Evolutionary conservation across 2,888 invertebrate species (phyloP).

Genomic region (Tanytarsus gracilentus): DNA sequence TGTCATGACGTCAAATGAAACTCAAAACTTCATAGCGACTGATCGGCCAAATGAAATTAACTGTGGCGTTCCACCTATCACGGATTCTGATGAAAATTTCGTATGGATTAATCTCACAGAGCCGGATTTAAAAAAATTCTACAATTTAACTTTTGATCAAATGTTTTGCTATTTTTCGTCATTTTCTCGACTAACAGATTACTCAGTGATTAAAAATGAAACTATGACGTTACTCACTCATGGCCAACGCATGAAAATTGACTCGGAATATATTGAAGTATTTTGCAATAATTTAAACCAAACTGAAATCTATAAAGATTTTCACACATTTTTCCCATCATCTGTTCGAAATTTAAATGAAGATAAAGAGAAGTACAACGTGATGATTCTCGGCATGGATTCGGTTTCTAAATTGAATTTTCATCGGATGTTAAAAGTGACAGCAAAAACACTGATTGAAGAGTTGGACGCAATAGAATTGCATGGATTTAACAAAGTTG

Average conservation of each 20-base stretch:
- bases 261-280: constrained; percentile 61
- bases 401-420: constrained; percentile 79
- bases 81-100: constrained; percentile 34
- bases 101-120: constrained; percentile 36
- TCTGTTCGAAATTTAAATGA: constrained; percentile 32
- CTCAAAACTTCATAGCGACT: constrained; percentile 9
- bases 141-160: constrained; percentile 35
- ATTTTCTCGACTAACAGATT: constrained; percentile 36
- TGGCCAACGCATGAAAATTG: constrained; percentile 38
- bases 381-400: constrained; percentile 75
- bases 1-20: constrained; percentile 18
- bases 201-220: constrained; percentile 33
- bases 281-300: constrained; percentile 48
- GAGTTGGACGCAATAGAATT: constrained; percentile 61
- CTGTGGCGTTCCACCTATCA: constrained; percentile 35
- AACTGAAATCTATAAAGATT: constrained; percentile 54
- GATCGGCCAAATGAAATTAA: constrained; percentile 31
- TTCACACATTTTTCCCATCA: constrained; percentile 55
- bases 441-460: constrained; percentile 48
- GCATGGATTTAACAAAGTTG: constrained; percentile 86
- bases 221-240: constrained; percentile 31
- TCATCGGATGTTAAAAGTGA: constrained; percentile 71
- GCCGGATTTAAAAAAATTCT: constrained; percentile 34
- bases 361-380: constrained; percentile 45
- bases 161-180: constrained; percentile 37